phyloP scores from a whole-genome alignment of 2,113 vertebrate species.

The Heliornis fulica region DNA sequence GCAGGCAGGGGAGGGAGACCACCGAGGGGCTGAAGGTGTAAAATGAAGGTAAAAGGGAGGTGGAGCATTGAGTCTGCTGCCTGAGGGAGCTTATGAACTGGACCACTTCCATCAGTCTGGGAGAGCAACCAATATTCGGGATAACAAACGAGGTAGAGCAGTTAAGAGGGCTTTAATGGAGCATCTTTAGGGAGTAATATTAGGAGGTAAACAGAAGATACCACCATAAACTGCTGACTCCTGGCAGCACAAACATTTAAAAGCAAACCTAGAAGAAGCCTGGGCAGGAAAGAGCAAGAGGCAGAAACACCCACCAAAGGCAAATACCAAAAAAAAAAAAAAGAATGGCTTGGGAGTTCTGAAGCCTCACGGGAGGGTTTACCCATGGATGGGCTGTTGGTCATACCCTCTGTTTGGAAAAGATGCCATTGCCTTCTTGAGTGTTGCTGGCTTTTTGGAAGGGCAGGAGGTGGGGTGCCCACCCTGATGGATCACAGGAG shows the following conservation, averaged over 20 bases:
- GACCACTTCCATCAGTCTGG: neutral
- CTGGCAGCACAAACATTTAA: neutral
- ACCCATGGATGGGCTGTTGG: neutral
- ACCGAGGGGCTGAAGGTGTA: neutral
- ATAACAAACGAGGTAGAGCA: neutral
- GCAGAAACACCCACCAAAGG: neutral
- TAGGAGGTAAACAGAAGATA: neutral
- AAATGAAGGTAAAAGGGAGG: neutral
- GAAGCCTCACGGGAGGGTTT: neutral
- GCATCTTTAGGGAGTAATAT: neutral
- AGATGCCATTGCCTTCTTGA: neutral
- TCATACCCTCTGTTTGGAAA: neutral
- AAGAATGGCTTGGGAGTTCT: neutral
- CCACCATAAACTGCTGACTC: neutral
- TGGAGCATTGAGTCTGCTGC: neutral
- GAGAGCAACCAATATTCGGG: neutral
- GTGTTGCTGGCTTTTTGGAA: neutral
- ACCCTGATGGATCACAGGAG: accelerated
- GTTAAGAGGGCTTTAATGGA: conserved; percentile 4
- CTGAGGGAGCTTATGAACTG: neutral
- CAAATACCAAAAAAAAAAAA: too few relatives aligned
- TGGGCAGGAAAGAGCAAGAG: neutral
- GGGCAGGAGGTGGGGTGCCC: neutral
- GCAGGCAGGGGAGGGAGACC: neutral
- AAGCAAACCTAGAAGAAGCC: neutral